A percentile compares a stretch with the other conserved stretches of the same genome.
These are phyloP conservation scores for Callopanchax toddi DNA, from an alignment of 2,113 vertebrate species.

Conservation along the genomic window DNA sequence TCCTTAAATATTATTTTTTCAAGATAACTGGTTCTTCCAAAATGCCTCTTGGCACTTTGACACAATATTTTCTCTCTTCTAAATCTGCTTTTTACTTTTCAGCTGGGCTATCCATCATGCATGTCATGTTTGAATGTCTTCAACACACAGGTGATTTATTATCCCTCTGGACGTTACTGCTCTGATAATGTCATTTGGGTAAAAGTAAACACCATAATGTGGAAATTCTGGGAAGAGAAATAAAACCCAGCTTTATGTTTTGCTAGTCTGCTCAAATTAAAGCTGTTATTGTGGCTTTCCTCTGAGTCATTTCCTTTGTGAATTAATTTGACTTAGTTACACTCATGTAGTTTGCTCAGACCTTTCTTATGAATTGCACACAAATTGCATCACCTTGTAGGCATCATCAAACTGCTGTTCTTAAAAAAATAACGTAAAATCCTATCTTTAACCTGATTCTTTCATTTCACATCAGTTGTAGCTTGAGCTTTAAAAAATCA, in stretches of 20 bases:
- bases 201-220: constrained; percentile 46
- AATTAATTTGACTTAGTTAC: constrained; percentile 8
- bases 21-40: constrained; percentile 56
- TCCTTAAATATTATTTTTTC: constrained; percentile 60
- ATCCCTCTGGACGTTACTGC: constrained; percentile 59
- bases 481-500: too few relatives aligned
- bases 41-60: constrained; percentile 55
- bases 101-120: constrained; percentile 67
- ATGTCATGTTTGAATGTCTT: constrained; percentile 58
- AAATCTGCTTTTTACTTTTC: constrained; percentile 65
- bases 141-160: constrained; percentile 67
- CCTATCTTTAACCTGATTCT: constrained; percentile 11
- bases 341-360: constrained; percentile 27
- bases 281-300: constrained; percentile 13
- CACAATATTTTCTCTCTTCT: constrained; percentile 48
- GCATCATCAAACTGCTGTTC: constrained; percentile 39
- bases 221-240: constrained; percentile 29
- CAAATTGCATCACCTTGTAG: constrained; percentile 61
- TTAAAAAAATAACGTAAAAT: constrained; percentile 16
- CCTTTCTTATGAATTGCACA: constrained; percentile 37
- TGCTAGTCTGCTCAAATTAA: neutral
- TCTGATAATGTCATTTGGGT: constrained; percentile 57
- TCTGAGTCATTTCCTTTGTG: constrained; percentile 30
- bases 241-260: neutral
- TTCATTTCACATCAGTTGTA: constrained; percentile 3